phyloP scores from a whole-genome alignment of 2,113 vertebrate genomes.

The Archilochus colubris region DNA sequence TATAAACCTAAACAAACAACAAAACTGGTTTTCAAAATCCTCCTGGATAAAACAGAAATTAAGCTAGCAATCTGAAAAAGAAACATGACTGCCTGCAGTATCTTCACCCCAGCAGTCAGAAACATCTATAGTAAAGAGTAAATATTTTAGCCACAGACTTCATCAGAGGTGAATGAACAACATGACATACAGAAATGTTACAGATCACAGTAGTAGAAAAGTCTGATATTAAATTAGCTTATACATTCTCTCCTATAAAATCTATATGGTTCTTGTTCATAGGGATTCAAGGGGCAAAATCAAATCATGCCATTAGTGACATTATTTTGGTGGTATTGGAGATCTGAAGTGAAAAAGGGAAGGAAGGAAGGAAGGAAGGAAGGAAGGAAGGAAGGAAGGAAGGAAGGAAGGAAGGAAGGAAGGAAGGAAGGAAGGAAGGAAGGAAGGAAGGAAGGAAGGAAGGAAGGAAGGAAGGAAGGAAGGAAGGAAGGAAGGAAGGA shows the following conservation, averaged over 20 bases:
- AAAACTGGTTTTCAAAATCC: neutral
- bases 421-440: too few relatives aligned
- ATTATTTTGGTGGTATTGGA: neutral
- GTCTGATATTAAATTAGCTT: neutral
- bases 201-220: neutral
- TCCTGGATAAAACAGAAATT: neutral
- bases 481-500: too few relatives aligned
- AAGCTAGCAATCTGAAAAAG: neutral
- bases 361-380: too few relatives aligned
- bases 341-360: neutral
- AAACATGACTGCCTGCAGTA: neutral
- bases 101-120: neutral
- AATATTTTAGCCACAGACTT: neutral
- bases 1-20: neutral
- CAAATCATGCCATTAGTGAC: neutral
- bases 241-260: neutral
- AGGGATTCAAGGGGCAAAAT: neutral
- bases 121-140: neutral
- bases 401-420: too few relatives aligned
- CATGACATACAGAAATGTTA: neutral
- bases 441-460: too few relatives aligned
- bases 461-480: too few relatives aligned
- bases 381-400: too few relatives aligned
- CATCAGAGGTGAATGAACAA: neutral
- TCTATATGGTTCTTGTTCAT: neutral